Percentiles rank a stretch among this genome's conserved stretches.
phyloP scores from a whole-genome alignment of 2,797 vertebrate genomes.

The Galagoides demidoff region DNA sequence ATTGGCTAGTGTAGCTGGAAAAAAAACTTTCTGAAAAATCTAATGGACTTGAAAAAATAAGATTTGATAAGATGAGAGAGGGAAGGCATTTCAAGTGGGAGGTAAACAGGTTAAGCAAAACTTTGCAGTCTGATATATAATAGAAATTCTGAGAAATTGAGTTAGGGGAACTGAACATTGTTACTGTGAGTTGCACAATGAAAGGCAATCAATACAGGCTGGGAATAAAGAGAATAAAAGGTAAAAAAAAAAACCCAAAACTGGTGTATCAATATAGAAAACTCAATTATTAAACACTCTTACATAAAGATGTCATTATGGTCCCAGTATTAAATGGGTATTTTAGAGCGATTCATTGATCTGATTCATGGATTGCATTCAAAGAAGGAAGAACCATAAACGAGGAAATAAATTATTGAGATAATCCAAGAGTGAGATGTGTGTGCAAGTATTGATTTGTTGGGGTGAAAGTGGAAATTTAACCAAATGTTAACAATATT shows the following conservation, averaged over 20 bases:
- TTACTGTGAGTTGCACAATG: no score
- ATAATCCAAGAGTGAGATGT: neutral
- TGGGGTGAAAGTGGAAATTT: neutral
- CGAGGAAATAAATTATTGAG: neutral
- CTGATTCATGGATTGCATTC: neutral
- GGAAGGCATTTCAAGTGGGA: neutral
- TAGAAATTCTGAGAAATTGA: neutral
- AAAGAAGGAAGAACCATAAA: neutral
- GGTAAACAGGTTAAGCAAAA: neutral
- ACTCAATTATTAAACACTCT: neutral
- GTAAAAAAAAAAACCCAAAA: neutral
- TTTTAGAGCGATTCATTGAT: neutral
- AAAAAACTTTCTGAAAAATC: neutral
- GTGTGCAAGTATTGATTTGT: neutral
- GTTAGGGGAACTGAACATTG: neutral
- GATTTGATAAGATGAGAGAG: neutral
- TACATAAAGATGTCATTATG: neutral
- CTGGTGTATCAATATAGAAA: neutral
- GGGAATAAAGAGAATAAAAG: neutral
- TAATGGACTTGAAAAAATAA: neutral
- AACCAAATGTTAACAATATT: neutral
- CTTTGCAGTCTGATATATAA: neutral
- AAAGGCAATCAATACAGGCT: neutral
- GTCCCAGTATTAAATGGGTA: neutral
- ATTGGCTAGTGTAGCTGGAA: neutral